These are phyloP conservation scores for Quiscalus mexicanus DNA, from an alignment of 2,113 vertebrate species.

Conservation along the genomic window DNA sequence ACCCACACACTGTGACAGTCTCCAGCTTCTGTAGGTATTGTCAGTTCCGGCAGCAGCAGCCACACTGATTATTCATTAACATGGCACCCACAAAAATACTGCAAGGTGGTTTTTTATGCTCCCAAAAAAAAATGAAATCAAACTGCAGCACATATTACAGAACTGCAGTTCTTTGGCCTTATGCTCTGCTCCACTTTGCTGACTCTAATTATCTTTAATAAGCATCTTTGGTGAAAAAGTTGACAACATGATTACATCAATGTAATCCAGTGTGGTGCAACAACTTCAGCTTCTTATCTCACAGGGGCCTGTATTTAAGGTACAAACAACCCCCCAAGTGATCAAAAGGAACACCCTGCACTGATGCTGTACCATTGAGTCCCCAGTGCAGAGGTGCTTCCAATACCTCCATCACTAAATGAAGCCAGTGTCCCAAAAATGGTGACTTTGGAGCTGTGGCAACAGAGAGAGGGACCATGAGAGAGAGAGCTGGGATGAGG, in stretches of 20 bases:
- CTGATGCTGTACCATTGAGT: rapidly evolving
- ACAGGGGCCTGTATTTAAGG: background rate
- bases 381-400: background rate
- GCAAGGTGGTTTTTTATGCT: background rate
- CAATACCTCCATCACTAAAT: background rate
- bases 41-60: background rate
- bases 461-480: background rate
- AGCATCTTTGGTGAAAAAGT: background rate
- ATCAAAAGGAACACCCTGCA: rapidly evolving
- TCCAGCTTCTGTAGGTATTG: background rate
- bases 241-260: background rate
- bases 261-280: background rate
- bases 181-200: background rate
- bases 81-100: background rate
- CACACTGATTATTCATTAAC: background rate
- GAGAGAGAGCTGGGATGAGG: background rate
- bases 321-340: background rate
- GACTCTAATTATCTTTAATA: background rate
- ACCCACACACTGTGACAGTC: background rate
- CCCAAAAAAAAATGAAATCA: background rate
- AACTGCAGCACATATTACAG: rapidly evolving
- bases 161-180: background rate
- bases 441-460: background rate
- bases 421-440: background rate
- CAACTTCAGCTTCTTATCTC: background rate